Base-by-base conservation (phyloP, 2,888 invertebrate genomes). In the Lomographa bimaculata region DNA sequence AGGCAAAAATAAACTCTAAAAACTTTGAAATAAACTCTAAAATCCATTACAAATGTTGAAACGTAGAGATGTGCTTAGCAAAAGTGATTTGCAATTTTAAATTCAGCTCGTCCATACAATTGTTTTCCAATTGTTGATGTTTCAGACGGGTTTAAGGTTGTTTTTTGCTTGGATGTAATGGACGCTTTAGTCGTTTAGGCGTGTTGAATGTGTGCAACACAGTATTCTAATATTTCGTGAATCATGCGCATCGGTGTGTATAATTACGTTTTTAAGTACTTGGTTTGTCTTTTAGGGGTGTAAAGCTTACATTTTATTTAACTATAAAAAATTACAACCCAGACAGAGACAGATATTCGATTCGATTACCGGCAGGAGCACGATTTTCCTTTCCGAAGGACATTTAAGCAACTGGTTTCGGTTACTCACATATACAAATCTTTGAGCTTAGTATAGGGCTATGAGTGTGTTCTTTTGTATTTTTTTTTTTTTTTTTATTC, bases 141-240 rank as follows among this genome's bases (percentile, higher is more conserved):
- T n/a, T n/a, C n/a, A n/a, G n/a, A n/a, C n/a, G n/a, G n/a, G n/a
- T n/a, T n/a, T n/a, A 24, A 16, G 7, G 32, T 14, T 2, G n/a
- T 18, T 30, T 38, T 35, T 16, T 0, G 3, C 1, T 14, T 8
- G 9, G 21, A n/a, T 1, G 5, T n/a, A 7, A 1, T 3, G 5
- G 28, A 14, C 5, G 3, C 9, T 29, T 51, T 24, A 12, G 40
- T 32, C 23, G 34, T 44, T 74, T 79, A 69, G 46, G 57, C 59
- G 59, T 68, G 48, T 61, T 67, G 57, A 72, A 73, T 76, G 67
- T 73, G 68, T 71, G 67, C 67, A 64, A 67, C 63, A 74, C 68
- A 64, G 70, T 73, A 73, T 76, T 78, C 71, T 73, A 78, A 77
- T 76, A 75, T 79, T 76, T 79, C 78, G 77, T 78, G 77, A 75